These are phyloP conservation scores for Patella depressa DNA, from an alignment of 2,888 invertebrate genomes.

Conservation along the genomic window DNA sequence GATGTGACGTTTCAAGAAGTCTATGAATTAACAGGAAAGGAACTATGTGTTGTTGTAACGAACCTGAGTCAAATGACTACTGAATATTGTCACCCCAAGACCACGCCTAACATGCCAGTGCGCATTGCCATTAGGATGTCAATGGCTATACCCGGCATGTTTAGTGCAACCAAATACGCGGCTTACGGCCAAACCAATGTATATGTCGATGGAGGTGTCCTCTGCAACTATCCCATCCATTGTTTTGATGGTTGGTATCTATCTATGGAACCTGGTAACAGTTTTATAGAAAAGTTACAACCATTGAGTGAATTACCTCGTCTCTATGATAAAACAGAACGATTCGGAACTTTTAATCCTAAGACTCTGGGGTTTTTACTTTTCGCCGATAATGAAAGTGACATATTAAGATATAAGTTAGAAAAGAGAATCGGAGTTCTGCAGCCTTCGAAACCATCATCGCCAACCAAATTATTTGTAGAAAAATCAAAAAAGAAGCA, in stretches of 20 bases:
- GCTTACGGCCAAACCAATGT: conserved; percentile 40
- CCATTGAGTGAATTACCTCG: conserved; percentile 36
- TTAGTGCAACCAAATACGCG: conserved; percentile 31
- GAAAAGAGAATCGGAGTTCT: conserved; percentile 54
- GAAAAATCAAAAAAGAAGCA: conserved; percentile 44
- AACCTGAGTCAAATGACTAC: neutral
- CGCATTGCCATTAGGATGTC: conserved; percentile 46
- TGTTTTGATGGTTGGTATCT: conserved; percentile 63
- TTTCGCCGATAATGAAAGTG: conserved; percentile 54
- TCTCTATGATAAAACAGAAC: conserved; percentile 33
- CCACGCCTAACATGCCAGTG: conserved; percentile 48
- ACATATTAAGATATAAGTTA: conserved; percentile 54
- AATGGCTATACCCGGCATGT: conserved; percentile 45
- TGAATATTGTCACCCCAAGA: conserved; percentile 33
- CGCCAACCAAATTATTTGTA: conserved; percentile 31
- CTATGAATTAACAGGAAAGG: conserved; percentile 6
- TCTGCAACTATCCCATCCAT: conserved; percentile 61
- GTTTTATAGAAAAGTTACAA: conserved; percentile 47
- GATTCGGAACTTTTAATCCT: conserved; percentile 46
- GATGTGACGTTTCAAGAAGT: conserved; percentile 58
- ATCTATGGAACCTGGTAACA: conserved; percentile 48
- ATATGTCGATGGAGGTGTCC: conserved; percentile 59
- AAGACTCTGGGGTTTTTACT: conserved; percentile 53
- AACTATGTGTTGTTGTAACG: conserved; percentile 35
- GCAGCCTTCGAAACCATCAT: conserved; percentile 33